phyloP scores from a whole-genome alignment of 2,797 vertebrate species.

The Cuculus canorus region DNA sequence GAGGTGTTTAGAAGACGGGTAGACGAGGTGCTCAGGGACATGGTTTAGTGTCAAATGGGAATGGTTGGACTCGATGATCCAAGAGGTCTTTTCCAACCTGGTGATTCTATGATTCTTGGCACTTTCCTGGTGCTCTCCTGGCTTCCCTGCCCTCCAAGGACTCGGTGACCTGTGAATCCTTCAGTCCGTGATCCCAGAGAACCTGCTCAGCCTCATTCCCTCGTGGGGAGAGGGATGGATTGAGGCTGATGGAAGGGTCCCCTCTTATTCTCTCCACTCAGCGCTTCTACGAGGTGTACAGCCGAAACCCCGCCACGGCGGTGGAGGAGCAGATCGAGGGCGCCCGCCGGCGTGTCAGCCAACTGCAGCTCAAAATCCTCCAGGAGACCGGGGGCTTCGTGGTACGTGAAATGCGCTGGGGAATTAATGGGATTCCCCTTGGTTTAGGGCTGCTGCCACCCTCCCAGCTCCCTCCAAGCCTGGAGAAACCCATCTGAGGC shows the following conservation, averaged over 20 bases:
- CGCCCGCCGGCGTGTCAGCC: conserved; percentile 85
- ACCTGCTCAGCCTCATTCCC: background rate
- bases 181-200: accelerated
- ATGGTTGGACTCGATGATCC: too few species aligned
- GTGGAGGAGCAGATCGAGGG: conserved; percentile 90
- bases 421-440: background rate
- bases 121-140: background rate
- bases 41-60: too few species aligned
- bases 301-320: conserved; percentile 79
- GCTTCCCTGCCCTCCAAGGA: background rate
- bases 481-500: background rate
- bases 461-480: background rate
- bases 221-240: background rate
- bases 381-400: conserved; percentile 78
- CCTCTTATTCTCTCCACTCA: conserved; percentile 35
- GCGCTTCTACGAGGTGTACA: conserved; percentile 83
- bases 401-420: conserved; percentile 72
- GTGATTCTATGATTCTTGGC: too few species aligned
- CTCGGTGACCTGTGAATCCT: too few species aligned
- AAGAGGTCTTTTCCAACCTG: too few species aligned
- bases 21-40: too few species aligned
- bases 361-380: conserved; percentile 89
- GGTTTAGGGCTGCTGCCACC: accelerated
- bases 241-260: accelerated
- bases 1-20: too few species aligned